Evolutionary conservation across 2,888 invertebrate genomes (phyloP), one percentile per base, ranked within the genome.

Genomic region (Cryptocephalus moraei): DNA sequence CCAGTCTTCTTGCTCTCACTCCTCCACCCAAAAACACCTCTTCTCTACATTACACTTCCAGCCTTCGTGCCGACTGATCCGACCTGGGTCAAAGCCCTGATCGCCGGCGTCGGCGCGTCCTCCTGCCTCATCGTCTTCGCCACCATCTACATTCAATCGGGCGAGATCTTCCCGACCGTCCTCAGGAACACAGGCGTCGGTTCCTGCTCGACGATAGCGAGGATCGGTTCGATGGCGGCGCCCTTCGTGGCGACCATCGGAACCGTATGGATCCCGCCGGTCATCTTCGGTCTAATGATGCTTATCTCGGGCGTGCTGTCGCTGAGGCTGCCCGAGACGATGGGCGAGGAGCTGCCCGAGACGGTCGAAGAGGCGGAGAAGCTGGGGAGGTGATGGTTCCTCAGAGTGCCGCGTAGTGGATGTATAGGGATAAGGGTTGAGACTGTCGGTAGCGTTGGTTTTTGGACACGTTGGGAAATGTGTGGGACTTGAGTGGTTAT

Each of bases 141-240:
- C n/a, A 36, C 36, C 3, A 12, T 36, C 4, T 36, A 36, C 12
- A 36, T 36, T 6, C 12, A 36, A 11, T n/a, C 36, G 2, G 36
- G 36, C 3, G 36, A 93, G 70, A 67, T 91, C 9, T 92, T 90
- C 66, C 92, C 93, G 0, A 93, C 93, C 0, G 85, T 90, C 2
- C 83, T 91, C 0, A 76, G 93, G 33, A 91, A 91, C 62, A 82
- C 86, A 36, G 91, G 90, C 0, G 81, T 92, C 47, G 92, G 92
- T 1, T 73, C 86, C 4, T 82, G 88, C 32, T 91, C 91, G 0
- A 86, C 89, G 73, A 79, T 84, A 49, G 91, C 91, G 0, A 78
- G 92, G 59, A 70, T 91, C 49, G 93, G 92, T 8, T 90, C 90
- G 0, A 87, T 91, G 76, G 58, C 82, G 2, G 89, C 92, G 1